Evolutionary conservation across 2,797 vertebrate genomes (phyloP).

Genomic region (Adrianichthys oophorus): DNA sequence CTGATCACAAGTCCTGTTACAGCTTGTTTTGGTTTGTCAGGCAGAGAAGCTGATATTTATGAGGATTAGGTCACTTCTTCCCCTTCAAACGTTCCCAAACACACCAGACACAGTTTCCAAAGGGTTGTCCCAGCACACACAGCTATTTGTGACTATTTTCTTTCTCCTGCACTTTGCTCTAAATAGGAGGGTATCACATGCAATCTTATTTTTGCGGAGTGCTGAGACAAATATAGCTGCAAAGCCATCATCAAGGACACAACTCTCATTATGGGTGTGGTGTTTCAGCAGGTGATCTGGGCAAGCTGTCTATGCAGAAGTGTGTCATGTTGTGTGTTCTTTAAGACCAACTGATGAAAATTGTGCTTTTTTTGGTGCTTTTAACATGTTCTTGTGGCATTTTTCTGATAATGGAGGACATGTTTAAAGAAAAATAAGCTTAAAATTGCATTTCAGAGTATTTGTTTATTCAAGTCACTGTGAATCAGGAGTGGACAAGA

Average conservation of each 20-base stretch:
- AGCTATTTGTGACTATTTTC: slow-evolving; percentile 31
- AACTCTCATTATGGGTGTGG: slow-evolving; percentile 43
- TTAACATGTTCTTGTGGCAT: too few relatives aligned
- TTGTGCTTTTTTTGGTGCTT: not conserved
- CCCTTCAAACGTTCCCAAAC: slow-evolving; percentile 29
- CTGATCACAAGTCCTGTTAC: too few relatives aligned
- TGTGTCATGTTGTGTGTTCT: not conserved
- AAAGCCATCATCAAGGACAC: slow-evolving; percentile 61
- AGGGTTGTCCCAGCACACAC: slow-evolving; percentile 64
- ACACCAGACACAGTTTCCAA: slow-evolving; percentile 61
- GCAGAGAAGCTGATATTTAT: not conserved
- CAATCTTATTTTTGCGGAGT: slow-evolving; percentile 62
- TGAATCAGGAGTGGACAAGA: too few relatives aligned
- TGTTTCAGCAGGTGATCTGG: slow-evolving; percentile 54
- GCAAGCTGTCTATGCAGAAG: slow-evolving; percentile 22
- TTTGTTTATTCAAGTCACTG: too few relatives aligned
- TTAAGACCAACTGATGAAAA: slow-evolving; percentile 1
- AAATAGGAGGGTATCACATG: slow-evolving; percentile 57
- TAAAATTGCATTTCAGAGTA: too few relatives aligned
- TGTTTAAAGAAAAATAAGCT: too few relatives aligned
- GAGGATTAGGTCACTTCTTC: slow-evolving; percentile 11
- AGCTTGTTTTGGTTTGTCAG: too few relatives aligned
- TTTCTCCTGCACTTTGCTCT: slow-evolving; percentile 55
- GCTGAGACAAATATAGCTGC: slow-evolving; percentile 66
- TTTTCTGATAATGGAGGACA: too few relatives aligned